Percentiles rank a stretch among this genome's conserved stretches.
These are phyloP conservation scores for Leucopsar rothschildi DNA, from an alignment of 2,113 vertebrate species.

Conservation along the genomic window DNA sequence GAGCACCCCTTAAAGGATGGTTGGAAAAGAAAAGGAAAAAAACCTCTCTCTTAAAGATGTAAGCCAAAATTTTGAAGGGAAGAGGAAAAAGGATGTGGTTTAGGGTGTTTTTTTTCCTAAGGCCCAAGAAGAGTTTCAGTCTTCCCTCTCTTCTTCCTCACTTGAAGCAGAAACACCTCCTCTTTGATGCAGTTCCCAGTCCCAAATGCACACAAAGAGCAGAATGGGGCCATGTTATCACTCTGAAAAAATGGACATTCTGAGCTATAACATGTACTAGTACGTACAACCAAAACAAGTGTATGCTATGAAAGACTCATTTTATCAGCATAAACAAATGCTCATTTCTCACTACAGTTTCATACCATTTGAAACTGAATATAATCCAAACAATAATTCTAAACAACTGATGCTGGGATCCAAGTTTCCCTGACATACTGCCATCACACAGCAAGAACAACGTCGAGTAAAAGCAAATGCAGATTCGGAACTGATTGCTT, in stretches of 20 bases:
- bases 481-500: background rate
- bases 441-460: background rate
- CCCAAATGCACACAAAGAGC: background rate
- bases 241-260: background rate
- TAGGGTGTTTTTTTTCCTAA: background rate
- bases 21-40: background rate
- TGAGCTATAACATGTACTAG: background rate
- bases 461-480: background rate
- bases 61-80: background rate
- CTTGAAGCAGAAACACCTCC: background rate
- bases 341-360: constrained; percentile 50
- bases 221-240: background rate
- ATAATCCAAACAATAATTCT: constrained; percentile 34
- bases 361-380: background rate
- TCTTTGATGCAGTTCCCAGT: background rate
- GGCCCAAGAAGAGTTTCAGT: background rate
- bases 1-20: background rate
- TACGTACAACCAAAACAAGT: constrained; percentile 1
- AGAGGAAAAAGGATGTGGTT: background rate
- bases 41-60: background rate
- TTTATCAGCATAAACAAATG: constrained; percentile 56
- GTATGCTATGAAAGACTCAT: constrained; percentile 44
- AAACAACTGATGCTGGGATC: background rate
- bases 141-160: background rate
- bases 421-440: background rate